Base-by-base conservation (phyloP, 2,113 vertebrate genomes). In the Dromaius novaehollandiae region DNA sequence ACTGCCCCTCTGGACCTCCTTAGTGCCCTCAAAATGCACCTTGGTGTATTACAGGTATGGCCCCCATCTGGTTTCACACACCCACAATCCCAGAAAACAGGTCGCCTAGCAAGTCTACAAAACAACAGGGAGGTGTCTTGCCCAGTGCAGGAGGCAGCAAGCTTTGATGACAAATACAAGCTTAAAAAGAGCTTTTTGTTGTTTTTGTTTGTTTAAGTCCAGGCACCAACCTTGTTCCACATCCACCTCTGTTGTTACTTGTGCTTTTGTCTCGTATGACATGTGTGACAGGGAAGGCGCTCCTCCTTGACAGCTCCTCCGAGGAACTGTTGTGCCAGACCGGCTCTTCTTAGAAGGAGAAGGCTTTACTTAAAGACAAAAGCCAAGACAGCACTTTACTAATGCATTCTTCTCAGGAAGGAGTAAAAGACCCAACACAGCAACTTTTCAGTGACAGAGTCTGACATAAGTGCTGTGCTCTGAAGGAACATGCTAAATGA, bases 281-380 rank as follows among this genome's bases (percentile, higher is more conserved):
- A 77, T 63, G 92, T 84, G 98, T 28, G 12, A 40, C 92, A 60
- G 98, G 56, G 93, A 96, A 95, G 58, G 98, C 44, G 97, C 97
- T 46, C 97, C 94, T 22, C 96, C 97, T 89, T 98, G 98, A 38
- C 98, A 98, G 94, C 98, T 98, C 93, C 99, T 96, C 18, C 98
- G 98, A 14, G 98, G 98, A 19, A 98, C 97, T 14, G 97, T 97
- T 42, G 98, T 97, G 38, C 99, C 99, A 15, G 98, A 95, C 14
- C 99, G 99, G 95, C 99, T 99, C 98, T 99, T 99, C 98, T 99
- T 99, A 4, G 99, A 99, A 11, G 99, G 99, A 34, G 99, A 99
- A 5, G 98, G 98, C 93, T 99, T 99, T 68, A 99, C 99, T 99
- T 90, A 40, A 91, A 97, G 88, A 74, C 38, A 88, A 56, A 25